phyloP scores from a whole-genome alignment of 2,888 invertebrate genomes.

The Ceratothoa steindachneri region DNA sequence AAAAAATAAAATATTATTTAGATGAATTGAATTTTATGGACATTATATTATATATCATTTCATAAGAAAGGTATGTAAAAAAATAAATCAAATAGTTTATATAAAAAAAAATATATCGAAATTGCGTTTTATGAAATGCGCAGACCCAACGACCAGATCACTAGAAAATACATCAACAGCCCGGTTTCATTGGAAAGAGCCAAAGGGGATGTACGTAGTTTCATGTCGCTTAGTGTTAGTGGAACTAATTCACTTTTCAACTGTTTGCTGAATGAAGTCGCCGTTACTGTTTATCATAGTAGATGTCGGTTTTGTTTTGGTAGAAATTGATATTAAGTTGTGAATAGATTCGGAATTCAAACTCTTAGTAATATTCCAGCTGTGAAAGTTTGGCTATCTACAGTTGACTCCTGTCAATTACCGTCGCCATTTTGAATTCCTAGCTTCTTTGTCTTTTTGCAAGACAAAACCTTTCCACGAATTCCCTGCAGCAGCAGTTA shows the following conservation, averaged over 20 bases:
- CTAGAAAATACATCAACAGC: no score
- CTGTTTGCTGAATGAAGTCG: constrained; percentile 9
- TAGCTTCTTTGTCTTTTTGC: not conserved
- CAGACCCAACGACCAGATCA: not conserved
- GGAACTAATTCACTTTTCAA: not conserved
- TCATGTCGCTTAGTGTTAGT: not conserved
- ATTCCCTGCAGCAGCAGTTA: not conserved
- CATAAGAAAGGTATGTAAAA: no score
- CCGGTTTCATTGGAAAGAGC: constrained; percentile 2
- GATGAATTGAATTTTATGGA: no score
- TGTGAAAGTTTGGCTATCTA: not conserved
- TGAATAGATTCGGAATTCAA: not conserved
- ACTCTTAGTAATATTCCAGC: not conserved
- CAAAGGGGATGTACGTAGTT: not conserved
- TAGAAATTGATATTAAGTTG: not conserved
- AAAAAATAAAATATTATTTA: no score
- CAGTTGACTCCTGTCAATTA: not conserved
- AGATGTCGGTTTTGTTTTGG: not conserved
- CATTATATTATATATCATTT: no score
- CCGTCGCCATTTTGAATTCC: not conserved
- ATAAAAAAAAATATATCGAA: not conserved
- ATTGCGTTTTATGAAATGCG: not conserved
- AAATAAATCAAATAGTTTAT: not conserved
- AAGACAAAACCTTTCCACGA: not conserved
- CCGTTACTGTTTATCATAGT: constrained; percentile 3